Base-by-base conservation (phyloP, 2,888 invertebrate genomes). In the Diabrotica balteata region DNA sequence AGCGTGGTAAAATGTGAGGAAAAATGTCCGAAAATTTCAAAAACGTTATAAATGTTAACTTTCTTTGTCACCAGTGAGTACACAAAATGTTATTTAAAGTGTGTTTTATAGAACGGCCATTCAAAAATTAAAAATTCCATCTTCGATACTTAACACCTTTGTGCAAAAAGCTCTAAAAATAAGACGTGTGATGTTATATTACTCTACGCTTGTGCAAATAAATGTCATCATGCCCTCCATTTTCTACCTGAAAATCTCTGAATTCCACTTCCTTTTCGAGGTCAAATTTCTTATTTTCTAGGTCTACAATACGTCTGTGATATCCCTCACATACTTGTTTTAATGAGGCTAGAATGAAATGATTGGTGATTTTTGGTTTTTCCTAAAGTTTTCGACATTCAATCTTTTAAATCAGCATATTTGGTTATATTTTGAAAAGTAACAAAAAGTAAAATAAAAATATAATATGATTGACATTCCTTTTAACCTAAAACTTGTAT, bases 271-370 rank as follows among this genome's bases (percentile, higher is more conserved):
- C 95, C 88, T 92, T 90, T 89, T 99, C 98, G 89, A 96, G 91
- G 90, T 99, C 98, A 90, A 95, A 98, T 90, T 98, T 98, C 88
- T 93, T 90, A 85, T 92, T 91, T 87, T 96, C 95, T 85, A 96
- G 90, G 82, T 88, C 87, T 84, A 84, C 86, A 86, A 95, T 92
- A 87, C 93, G 91, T 83, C 90, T 89, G 87, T 96, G 91, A 88
- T 95, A 94, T 84, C 90, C 89, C 87, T 83, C 80, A 78, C 82
- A 81, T 75, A 82, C 79, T 79, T 80, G 77, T 79, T 82, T 84
- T 77, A 81, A 69, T 72, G 73, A 79, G 67, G 77, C 84, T 83
- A 83, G 73, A 82, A 80, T 66, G 67, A 63, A 70, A 63, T 42
- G 42, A 43, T 17, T 60, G 57, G 61, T 58, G 59, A 62, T 44